Evolutionary conservation across 2,797 vertebrate species (phyloP), one percentile per base, ranked within the genome.

Genomic region (Remorina albescens): DNA sequence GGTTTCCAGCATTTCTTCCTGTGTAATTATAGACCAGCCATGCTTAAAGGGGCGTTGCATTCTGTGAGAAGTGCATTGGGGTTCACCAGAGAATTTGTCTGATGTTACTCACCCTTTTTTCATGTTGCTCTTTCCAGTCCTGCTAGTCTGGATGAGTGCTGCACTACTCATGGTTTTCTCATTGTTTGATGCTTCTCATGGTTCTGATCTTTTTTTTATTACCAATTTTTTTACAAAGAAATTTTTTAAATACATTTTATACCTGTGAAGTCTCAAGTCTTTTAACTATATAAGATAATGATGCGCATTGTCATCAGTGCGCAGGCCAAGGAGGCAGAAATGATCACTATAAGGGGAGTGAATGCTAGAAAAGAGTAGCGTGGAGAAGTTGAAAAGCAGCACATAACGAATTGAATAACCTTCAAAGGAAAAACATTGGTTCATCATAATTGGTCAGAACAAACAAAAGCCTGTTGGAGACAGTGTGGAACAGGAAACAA

Each of bases 1-100:
- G 92, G 86, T 89, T 92, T 91, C 88, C 86, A 89, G 86, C 83
- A 85, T 91, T 87, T 94, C 85, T 92, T 90, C 89, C 88, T 93
- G 87, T 89, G 87, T 95, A 95, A 95, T 95, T 94, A 95, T 92
- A 94, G 93, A 89, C 89, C 83, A 83, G 86, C 81, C 89, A 59
- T 83, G 85, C 87, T 89, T 87, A 90, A 93, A 91, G 91, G 91
- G 90, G 90, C 81, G 88, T 91, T 92, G 86, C 78, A 80, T 86
- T 80, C 88, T 78, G 83, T 82, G 87, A 85, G 86, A 88, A 83
- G 77, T 84, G 82, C 77, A 88, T 73, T 83, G 78, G 87, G 82
- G 88, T 87, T 90, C 86, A 86, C 86, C 78, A 85, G 88, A 91
- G 88, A 82, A 84, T 91, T 82, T 86, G 81, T 92, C 76, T 84